phyloP scores from a whole-genome alignment of 2,888 invertebrate genomes.

The Apamea anceps region DNA sequence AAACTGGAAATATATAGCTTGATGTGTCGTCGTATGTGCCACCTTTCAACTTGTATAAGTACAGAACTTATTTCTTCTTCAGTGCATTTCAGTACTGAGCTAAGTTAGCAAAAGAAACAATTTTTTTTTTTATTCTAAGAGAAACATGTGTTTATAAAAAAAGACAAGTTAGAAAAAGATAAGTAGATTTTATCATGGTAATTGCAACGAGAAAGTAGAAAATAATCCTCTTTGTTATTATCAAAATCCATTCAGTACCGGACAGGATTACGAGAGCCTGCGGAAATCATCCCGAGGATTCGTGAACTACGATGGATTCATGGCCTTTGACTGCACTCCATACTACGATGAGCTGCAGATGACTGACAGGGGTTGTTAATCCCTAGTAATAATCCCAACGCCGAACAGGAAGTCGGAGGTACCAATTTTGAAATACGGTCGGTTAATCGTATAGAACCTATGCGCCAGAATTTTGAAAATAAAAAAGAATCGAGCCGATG shows the following conservation, averaged over 20 bases:
- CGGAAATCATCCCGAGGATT: conserved; percentile 6
- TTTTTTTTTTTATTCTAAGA: not conserved
- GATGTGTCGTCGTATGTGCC: too few relatives aligned
- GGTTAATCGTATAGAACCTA: not conserved
- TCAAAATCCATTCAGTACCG: not conserved
- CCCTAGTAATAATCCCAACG: not conserved
- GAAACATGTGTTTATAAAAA: not conserved
- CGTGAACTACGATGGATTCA: conserved; percentile 30
- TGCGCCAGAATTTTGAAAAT: not conserved
- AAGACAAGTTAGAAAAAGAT: not conserved
- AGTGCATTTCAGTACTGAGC: not conserved
- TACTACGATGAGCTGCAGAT: not conserved
- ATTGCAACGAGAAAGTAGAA: not conserved
- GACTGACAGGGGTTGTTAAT: conserved; percentile 19
- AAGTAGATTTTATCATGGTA: not conserved
- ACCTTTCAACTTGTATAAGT: not conserved
- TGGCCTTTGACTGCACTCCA: conserved; percentile 17
- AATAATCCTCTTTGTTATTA: conserved; percentile 9
- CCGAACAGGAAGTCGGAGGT: not conserved
- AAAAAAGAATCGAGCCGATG: not conserved
- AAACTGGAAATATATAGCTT: too few relatives aligned
- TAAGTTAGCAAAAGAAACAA: not conserved
- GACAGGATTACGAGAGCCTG: conserved; percentile 5
- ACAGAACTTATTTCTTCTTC: not conserved
- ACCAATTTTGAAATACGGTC: not conserved